Evolutionary conservation across 2,888 invertebrate species (phyloP).

Genomic region (Campoplex capitator): DNA sequence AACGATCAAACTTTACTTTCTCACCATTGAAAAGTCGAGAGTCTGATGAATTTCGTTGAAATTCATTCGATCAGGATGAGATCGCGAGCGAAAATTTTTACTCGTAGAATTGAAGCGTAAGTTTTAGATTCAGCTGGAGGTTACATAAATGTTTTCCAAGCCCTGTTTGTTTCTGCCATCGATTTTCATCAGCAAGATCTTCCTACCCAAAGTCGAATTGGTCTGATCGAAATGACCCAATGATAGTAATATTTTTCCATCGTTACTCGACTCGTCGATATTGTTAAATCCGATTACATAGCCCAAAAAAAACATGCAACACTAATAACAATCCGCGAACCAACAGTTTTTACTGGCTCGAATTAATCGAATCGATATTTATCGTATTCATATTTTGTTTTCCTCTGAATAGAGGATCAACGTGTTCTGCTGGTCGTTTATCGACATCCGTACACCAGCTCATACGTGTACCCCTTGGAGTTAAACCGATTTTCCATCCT

Average conservation of each 20-base stretch:
- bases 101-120: neutral
- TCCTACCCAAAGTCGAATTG: too few relatives aligned
- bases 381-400: slow-evolving; percentile 69
- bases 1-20: neutral
- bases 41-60: neutral
- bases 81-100: neutral
- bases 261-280: neutral
- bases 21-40: neutral
- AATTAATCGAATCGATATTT: slow-evolving; percentile 73
- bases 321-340: neutral
- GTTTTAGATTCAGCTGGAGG: neutral
- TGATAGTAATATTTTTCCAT: neutral
- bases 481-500: slow-evolving; percentile 38
- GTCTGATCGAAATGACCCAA: too few relatives aligned
- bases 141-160: neutral
- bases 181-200: neutral
- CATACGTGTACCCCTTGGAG: slow-evolving; percentile 31
- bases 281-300: neutral
- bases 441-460: neutral
- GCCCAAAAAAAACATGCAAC: neutral
- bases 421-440: slow-evolving; percentile 4
- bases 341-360: neutral
- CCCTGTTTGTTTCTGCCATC: neutral
- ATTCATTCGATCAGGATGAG: neutral
- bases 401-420: slow-evolving; percentile 52